phyloP scores from a whole-genome alignment of 2,113 vertebrate genomes.

The Nasalis larvatus region DNA sequence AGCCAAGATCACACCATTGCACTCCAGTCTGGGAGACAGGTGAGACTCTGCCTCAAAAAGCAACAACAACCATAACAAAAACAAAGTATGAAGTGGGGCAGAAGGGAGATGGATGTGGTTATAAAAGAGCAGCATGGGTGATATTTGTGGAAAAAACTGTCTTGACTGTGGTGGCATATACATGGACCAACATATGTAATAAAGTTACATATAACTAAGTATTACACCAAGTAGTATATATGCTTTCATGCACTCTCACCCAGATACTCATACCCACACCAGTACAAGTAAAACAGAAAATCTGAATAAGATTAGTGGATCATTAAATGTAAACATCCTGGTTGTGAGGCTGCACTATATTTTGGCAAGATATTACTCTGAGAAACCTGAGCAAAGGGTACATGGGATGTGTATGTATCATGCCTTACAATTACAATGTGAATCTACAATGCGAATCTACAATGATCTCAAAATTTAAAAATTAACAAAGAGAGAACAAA shows the following conservation, averaged over 20 bases:
- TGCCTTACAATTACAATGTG: neutral
- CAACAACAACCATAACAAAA: no score
- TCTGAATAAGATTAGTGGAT: neutral
- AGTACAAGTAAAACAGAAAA: neutral
- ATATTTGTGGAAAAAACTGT: neutral
- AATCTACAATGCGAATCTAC: neutral
- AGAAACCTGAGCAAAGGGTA: neutral
- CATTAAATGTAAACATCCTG: neutral
- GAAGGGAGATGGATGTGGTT: neutral
- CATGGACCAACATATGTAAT: neutral
- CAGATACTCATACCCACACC: neutral
- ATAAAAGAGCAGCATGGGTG: neutral
- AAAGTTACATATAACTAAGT: neutral
- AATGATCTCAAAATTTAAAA: neutral
- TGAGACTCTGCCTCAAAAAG: no score
- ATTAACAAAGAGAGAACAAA: conserved; percentile 20
- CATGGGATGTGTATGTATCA: neutral
- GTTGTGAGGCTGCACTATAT: neutral
- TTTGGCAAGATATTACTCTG: neutral
- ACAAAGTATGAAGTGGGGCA: neutral
- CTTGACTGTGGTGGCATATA: neutral
- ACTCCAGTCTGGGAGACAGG: no score
- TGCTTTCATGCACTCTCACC: neutral
- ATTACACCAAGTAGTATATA: neutral
- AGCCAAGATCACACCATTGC: no score